phyloP scores from a whole-genome alignment of 2,113 vertebrate genomes.

The Actinemys pallida region DNA sequence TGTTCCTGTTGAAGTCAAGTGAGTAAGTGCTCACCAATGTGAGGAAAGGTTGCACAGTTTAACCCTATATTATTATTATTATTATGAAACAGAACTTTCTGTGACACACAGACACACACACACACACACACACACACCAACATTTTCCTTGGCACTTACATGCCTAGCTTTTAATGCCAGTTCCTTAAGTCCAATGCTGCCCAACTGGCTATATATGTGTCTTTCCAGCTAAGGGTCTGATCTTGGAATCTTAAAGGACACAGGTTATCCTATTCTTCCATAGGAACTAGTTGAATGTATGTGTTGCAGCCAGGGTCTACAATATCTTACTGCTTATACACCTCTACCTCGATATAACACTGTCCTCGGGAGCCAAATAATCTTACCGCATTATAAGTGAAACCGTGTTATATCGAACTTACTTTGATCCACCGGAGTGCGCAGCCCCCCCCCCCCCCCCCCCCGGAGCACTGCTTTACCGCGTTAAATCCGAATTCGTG shows the following conservation, averaged over 20 bases:
- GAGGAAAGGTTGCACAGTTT: conserved; percentile 4
- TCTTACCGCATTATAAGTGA: too few species aligned
- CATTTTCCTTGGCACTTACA: not conserved
- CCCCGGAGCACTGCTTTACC: too few species aligned
- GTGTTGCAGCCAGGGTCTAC: not conserved
- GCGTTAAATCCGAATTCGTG: too few species aligned
- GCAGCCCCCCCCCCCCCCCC: too few species aligned
- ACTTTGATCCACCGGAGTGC: too few species aligned
- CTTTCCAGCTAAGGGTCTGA: not conserved
- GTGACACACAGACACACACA: not conserved
- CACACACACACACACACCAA: not conserved
- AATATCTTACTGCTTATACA: not conserved
- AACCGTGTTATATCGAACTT: too few species aligned
- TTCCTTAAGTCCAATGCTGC: not conserved
- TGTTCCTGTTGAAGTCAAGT: not conserved
- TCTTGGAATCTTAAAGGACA: not conserved
- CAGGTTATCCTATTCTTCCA: not conserved
- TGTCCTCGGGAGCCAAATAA: too few species aligned
- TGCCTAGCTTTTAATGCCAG: not conserved
- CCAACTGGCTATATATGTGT: not conserved
- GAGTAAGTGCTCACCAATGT: not conserved
- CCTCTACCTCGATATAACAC: too few species aligned
- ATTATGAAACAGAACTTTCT: not conserved
- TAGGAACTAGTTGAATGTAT: not conserved
- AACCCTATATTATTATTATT: not conserved